phyloP scores from a whole-genome alignment of 2,113 vertebrate genomes.

The Pheucticus melanocephalus region DNA sequence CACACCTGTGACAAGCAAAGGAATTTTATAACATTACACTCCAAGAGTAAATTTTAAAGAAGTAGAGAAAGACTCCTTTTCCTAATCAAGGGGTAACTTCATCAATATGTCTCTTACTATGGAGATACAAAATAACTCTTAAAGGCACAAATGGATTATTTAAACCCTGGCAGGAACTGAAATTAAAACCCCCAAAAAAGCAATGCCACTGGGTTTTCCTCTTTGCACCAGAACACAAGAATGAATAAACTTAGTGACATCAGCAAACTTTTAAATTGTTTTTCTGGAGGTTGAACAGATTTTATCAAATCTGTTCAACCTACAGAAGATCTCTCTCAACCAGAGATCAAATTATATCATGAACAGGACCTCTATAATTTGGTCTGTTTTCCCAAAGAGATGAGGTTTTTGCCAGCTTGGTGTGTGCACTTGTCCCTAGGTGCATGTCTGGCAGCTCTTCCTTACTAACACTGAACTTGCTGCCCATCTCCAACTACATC shows the following conservation, averaged over 20 bases:
- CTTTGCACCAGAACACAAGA: background rate
- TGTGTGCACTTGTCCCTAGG: background rate
- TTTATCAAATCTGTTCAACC: background rate
- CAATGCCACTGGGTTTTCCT: background rate
- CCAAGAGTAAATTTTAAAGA: background rate
- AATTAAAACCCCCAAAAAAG: background rate
- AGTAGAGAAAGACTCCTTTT: background rate
- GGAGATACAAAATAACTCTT: background rate
- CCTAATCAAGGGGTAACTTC: background rate
- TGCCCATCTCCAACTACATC: background rate
- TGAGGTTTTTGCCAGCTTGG: background rate
- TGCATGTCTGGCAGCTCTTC: background rate
- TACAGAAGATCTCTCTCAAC: too few species aligned
- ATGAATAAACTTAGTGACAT: background rate
- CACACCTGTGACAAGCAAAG: constrained; percentile 82
- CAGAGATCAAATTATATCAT: background rate
- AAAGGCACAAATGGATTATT: background rate
- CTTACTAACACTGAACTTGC: background rate
- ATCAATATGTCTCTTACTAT: background rate
- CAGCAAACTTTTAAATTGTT: background rate
- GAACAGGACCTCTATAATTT: background rate
- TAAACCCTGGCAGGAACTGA: background rate
- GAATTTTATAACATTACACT: background rate
- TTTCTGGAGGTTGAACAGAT: background rate
- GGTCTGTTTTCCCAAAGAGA: background rate